Evolutionary conservation across 1,140 invertebrate genomes (phyloP), one percentile per base, ranked within the genome.

Genomic region (Elymnias hypermnestra): DNA sequence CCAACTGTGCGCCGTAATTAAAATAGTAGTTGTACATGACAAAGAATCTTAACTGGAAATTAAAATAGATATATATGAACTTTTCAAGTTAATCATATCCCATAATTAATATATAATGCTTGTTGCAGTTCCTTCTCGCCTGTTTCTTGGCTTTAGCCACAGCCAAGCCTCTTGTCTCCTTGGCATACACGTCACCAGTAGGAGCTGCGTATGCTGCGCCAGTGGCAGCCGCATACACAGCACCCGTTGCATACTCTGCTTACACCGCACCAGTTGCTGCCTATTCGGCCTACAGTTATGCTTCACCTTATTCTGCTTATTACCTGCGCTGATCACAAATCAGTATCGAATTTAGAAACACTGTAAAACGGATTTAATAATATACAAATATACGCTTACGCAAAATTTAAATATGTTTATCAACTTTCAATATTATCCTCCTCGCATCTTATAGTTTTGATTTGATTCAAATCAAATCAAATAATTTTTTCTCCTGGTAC

Each of bases 41-140:
- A n/a, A n/a, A n/a, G n/a, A n/a, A n/a, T n/a, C n/a, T n/a, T n/a
- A n/a, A n/a, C n/a, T n/a, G n/a, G n/a, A n/a, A n/a, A n/a, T n/a
- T 21, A 4, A 21, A 21, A 6, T 21, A 21, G 19, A 4, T 4
- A 4, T 21, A 21, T 21, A 21, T 6, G 6, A 21, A 21, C 19
- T 21, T 4, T 21, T 21, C 3, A 21, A 3, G 19, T 21, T 21
- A 21, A 21, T 21, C 19, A 21, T 21, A n/a, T 12, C 12, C 2
- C 9, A 8, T 23, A 39, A 2, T 39, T 10, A 7, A 17, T 25
- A 9, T 8, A 0, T 28, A n/a, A 21, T 15, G 42, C 58, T 33
- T 35, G 53, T 77, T 83, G 2, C 58, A 89, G 87, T 74, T 88
- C 46, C 51, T 87, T 53, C 61, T 88, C 44, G 66, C 77, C 49